Base-by-base conservation (phyloP, 2,888 invertebrate genomes). In the Blastobasis lacticolella region DNA sequence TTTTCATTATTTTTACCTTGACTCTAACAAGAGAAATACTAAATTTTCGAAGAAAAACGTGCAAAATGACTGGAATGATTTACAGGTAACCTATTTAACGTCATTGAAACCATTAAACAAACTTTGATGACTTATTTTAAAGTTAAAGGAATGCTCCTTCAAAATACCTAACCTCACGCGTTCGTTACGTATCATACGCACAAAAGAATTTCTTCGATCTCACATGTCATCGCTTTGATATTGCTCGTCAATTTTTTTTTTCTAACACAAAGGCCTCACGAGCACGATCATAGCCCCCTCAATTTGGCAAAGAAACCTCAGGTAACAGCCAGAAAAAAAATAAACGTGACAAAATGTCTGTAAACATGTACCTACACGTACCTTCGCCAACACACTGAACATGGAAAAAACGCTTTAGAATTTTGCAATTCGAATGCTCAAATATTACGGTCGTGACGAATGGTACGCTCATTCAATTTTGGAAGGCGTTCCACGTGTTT, bases 331-430 rank as follows among this genome's bases (percentile, higher is more conserved):
- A 50, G 66, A 46, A 59, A 66, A 73, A 83, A 81, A 81, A 82
- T 76, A 73, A 75, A 87, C 87, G 87, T 88, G 87, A 88, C 86
- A 86, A 84, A 87, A 87, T 86, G 86, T 81, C 81, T 73, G 84
- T 82, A 87, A 87, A 87, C 87, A 88, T 78, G 81, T 88, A 86
- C 86, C 87, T 85, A 78, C 71, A 66, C 56, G 63, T 63, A 69
- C 74, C 71, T 67, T 71, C 66, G 65, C 72, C 67, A 71, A 69
- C 70, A 68, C 63, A 55, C 42, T 61, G 49, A 64, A 63, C 45
- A n/a, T 37, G 47, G 71, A 71, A 79, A 75, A 72, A 66, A 68
- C 50, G 56, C 69, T 69, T 68, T 77, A 65, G 64, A 75, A 78
- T 73, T 76, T 69, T 64, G 72, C 75, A 75, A 73, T 72, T 61